Percentiles rank a stretch among this genome's conserved stretches.
Evolutionary conservation across 2,113 vertebrate genomes (phyloP).

Genomic region (Phocoena phocoena): DNA sequence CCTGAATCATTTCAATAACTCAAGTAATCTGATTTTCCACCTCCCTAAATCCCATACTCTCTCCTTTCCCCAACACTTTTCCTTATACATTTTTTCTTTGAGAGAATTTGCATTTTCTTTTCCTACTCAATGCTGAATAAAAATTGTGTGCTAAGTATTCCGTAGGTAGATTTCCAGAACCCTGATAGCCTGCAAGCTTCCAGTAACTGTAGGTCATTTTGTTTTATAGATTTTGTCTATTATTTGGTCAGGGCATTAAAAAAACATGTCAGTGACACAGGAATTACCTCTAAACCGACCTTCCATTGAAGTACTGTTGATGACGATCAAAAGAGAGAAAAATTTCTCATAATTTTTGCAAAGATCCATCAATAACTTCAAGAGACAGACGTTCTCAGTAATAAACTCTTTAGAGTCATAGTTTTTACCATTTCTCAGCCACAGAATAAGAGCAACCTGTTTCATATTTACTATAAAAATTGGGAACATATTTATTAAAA

Average conservation of each 20-base stretch:
- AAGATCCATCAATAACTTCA: neutral
- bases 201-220: neutral
- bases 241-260: neutral
- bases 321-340: neutral
- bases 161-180: neutral
- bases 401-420: slow-evolving; percentile 46
- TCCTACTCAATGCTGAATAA: neutral
- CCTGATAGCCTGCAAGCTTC: neutral
- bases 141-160: neutral
- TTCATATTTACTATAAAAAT: slow-evolving; percentile 53
- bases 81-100: neutral
- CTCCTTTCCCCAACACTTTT: neutral
- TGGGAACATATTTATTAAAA: slow-evolving; percentile 49
- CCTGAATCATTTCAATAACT: slow-evolving; percentile 49
- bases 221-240: neutral
- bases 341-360: neutral
- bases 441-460: slow-evolving; percentile 49
- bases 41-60: neutral
- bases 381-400: slow-evolving; percentile 33
- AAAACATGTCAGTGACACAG: neutral
- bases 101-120: slow-evolving; percentile 40
- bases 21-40: slow-evolving; percentile 35
- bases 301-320: neutral
- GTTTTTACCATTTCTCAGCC: slow-evolving; percentile 40
- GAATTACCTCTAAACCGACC: neutral